These are phyloP conservation scores for Carcina quercana DNA, from an alignment of 2,888 invertebrate species.

Conservation along the genomic window DNA sequence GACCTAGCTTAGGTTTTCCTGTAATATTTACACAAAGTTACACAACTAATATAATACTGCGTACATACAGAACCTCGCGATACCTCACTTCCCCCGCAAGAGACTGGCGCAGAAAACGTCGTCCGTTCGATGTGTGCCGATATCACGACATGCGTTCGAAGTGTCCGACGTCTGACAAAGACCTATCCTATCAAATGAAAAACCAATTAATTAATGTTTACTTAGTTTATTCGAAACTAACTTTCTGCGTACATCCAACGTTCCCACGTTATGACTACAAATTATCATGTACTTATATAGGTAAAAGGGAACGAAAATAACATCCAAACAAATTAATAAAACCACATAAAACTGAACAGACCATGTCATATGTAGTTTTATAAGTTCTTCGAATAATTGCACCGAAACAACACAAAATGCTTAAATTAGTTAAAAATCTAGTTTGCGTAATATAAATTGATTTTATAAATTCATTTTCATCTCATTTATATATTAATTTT, in stretches of 20 bases:
- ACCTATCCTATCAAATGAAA: slow-evolving; percentile 20
- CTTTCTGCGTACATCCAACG: slow-evolving; percentile 38
- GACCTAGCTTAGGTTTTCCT: too few relatives aligned
- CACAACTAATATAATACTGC: too few relatives aligned
- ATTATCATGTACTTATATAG: slow-evolving; percentile 35
- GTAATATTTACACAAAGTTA: too few relatives aligned
- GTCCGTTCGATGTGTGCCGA: too few relatives aligned
- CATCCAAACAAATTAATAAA: slow-evolving; percentile 25
- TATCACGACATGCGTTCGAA: too few relatives aligned
- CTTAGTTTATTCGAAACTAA: slow-evolving; percentile 56
- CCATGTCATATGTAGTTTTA: too few relatives aligned
- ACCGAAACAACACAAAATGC: slow-evolving; percentile 59
- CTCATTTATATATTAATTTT: slow-evolving; percentile 44
- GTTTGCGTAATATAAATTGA: slow-evolving; percentile 32
- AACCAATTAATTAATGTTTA: slow-evolving; percentile 29
- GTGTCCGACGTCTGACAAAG: too few relatives aligned
- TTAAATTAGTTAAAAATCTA: slow-evolving; percentile 37
- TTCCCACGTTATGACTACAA: slow-evolving; percentile 29
- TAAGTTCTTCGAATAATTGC: slow-evolving; percentile 56
- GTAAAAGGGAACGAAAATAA: slow-evolving; percentile 26
- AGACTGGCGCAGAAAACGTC: too few relatives aligned
- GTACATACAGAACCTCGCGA: too few relatives aligned
- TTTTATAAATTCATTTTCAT: slow-evolving; percentile 29
- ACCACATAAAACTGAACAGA: slow-evolving; percentile 31
- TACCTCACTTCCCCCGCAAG: too few relatives aligned